Evolutionary conservation across 2,113 vertebrate genomes (phyloP).

Genomic region (Pungitius pungitius): DNA sequence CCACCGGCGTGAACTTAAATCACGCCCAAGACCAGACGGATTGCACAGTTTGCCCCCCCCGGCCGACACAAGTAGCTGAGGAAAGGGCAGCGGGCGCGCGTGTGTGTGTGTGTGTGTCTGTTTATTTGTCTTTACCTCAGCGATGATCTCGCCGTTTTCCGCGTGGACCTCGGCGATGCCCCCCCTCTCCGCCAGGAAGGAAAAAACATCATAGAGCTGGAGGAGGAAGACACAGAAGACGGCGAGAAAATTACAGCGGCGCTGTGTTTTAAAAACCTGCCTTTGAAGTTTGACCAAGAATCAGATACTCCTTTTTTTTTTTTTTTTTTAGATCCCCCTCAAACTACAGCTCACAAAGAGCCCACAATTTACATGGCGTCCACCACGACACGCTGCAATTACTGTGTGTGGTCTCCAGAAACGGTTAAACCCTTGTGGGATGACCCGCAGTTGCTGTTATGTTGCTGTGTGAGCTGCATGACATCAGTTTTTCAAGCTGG

Average conservation of each 20-base stretch:
- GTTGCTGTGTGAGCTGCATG: constrained; percentile 44
- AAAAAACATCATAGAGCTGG: constrained; percentile 95
- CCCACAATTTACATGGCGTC: constrained; percentile 56
- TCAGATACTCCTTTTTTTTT: constrained; percentile 25
- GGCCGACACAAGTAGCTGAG: constrained; percentile 12
- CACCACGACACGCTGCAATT: constrained; percentile 57
- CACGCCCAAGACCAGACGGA: constrained; percentile 27
- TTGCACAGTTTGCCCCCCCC: constrained; percentile 19
- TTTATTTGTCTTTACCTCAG: constrained; percentile 84
- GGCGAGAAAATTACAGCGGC: constrained; percentile 29
- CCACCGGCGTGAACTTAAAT: constrained; percentile 9
- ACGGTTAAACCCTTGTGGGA: constrained; percentile 44
- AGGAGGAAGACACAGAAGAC: constrained; percentile 49
- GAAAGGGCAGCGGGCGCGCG: not conserved
- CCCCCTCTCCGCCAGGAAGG: constrained; percentile 90
- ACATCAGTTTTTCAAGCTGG: constrained; percentile 60
- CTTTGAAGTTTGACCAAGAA: constrained; percentile 43
- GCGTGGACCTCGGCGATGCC: constrained; percentile 95
- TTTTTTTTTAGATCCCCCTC: constrained; percentile 14
- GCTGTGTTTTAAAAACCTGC: constrained; percentile 27
- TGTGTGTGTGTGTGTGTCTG: too few species aligned
- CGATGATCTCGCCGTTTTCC: constrained; percentile 97
- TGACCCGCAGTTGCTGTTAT: constrained; percentile 53
- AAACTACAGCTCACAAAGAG: constrained; percentile 44
- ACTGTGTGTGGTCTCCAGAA: constrained; percentile 64